Evolutionary conservation across 2,113 vertebrate species (phyloP), one percentile per base, ranked within the genome.

Genomic region (Eolophus roseicapilla): DNA sequence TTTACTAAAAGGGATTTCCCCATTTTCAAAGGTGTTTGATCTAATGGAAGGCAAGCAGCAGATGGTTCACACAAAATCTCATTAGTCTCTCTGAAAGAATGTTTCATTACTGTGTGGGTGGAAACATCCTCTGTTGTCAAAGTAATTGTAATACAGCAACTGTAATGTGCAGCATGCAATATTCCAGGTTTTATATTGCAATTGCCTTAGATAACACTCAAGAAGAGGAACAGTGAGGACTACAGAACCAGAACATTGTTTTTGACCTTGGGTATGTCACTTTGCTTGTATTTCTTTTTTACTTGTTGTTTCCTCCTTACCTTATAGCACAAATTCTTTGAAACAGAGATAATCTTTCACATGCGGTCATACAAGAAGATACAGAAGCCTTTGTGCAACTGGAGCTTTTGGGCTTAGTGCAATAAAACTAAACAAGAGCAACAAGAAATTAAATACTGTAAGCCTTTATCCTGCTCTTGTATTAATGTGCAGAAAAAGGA

Each of bases 41-140:
- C 77, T 85, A 89, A 76, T 73, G 81, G 91, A 90, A 96, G n/a
- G 52, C 49, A 95, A 94, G 53, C 28, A 86, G 90, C 70, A 92
- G 83, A 86, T 69, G 69, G 68, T 69, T 86, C 81, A 39, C 33
- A 59, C 37, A 46, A 44, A 90, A 82, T 70, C 83, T 93, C 31
- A 69, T 93, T 96, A 87, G 62, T 60, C 7, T 92, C 37, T 86
- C 86, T 89, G 74, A 89, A 68, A 87, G 69, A 49, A 88, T 70
- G 46, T 87, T 87, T 92, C 78, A 84, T 89, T 86, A 79, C 65
- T 65, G 27, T 53, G 74, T 93, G 70, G 88, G 77, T 87, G 88
- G 74, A 84, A 94, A 85, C 52, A 85, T 46, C 13, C 70, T 82
- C 52, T 85, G 23, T 82, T 92, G 92, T 79, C 44, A 68, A 68